phyloP scores from a whole-genome alignment of 1,140 invertebrate species.

The Lineus longissimus region DNA sequence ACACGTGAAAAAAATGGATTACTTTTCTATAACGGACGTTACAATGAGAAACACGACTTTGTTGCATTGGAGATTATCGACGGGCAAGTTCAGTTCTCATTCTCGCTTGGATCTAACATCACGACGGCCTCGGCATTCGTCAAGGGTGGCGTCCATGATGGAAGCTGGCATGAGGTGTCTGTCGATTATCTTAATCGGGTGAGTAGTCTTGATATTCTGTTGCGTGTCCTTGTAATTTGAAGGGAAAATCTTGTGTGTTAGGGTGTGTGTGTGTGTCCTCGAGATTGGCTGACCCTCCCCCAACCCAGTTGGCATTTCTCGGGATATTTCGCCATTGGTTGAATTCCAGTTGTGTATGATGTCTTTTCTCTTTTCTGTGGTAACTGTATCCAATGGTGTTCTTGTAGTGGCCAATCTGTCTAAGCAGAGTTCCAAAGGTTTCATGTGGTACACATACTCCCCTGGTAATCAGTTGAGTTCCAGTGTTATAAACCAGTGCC shows the following conservation, averaged over 20 bases:
- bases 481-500: too few species aligned
- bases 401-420: too few species aligned
- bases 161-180: constrained; percentile 87
- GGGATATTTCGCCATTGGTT: too few species aligned
- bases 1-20: constrained; percentile 79
- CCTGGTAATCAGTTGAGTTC: too few species aligned
- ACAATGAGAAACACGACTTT: constrained; percentile 93
- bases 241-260: neutral
- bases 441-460: too few species aligned
- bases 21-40: constrained; percentile 90
- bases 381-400: too few species aligned
- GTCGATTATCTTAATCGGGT: constrained; percentile 84
- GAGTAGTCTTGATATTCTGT: constrained; percentile 23
- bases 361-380: too few species aligned
- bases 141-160: constrained; percentile 76
- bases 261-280: too few species aligned
- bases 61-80: constrained; percentile 80
- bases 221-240: neutral
- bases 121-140: constrained; percentile 65
- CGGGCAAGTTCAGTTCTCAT: constrained; percentile 78
- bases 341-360: too few species aligned
- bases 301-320: too few species aligned
- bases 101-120: constrained; percentile 75
- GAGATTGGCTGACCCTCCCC: too few species aligned
- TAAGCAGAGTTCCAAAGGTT: too few species aligned